Conservation (phyloP, 2,888 invertebrate species). For the Zaprionus lineosus region DNA sequence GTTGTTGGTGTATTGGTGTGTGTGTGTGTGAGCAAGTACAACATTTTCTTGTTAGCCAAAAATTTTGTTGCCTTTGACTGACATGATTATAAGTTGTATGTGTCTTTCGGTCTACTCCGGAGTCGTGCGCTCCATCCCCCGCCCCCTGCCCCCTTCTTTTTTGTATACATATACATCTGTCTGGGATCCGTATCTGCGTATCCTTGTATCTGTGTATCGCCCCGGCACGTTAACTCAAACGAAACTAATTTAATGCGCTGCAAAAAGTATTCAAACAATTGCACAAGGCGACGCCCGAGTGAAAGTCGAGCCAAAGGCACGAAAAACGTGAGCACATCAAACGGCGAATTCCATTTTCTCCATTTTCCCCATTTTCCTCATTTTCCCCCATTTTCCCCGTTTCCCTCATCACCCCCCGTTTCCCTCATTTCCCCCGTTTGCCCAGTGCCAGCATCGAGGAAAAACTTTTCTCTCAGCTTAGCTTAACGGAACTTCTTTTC, state of each 20-base stretch:
- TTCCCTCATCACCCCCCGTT: too few relatives aligned
- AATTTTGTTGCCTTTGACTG: conserved; percentile 70
- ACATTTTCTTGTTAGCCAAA: conserved; percentile 60
- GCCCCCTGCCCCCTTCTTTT: too few relatives aligned
- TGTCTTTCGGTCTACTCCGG: conserved; percentile 26
- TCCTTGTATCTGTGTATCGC: conserved; percentile 28
- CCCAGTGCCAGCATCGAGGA: conserved; percentile 51
- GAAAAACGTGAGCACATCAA: conserved; percentile 64
- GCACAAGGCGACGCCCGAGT: conserved; percentile 76
- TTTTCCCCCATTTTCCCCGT: too few relatives aligned
- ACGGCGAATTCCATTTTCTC: conserved; percentile 77
- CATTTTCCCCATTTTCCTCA: too few relatives aligned
- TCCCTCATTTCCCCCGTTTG: too few relatives aligned
- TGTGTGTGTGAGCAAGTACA: conserved; percentile 22
- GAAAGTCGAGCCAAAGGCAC: conserved; percentile 46
- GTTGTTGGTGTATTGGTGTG: conserved; percentile 8
- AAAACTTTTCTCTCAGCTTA: conserved; percentile 51
- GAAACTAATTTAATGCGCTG: conserved; percentile 79
- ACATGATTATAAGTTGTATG: conserved; percentile 77
- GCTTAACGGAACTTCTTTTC: conserved; percentile 13
- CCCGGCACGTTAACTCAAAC: conserved; percentile 78
- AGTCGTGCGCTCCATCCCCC: neutral
- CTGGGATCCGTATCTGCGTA: conserved; percentile 17
- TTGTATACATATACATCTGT: conserved; percentile 38
- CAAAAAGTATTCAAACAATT: conserved; percentile 78